Base-by-base conservation (phyloP, 2,113 vertebrate genomes). In the Meles meles region DNA sequence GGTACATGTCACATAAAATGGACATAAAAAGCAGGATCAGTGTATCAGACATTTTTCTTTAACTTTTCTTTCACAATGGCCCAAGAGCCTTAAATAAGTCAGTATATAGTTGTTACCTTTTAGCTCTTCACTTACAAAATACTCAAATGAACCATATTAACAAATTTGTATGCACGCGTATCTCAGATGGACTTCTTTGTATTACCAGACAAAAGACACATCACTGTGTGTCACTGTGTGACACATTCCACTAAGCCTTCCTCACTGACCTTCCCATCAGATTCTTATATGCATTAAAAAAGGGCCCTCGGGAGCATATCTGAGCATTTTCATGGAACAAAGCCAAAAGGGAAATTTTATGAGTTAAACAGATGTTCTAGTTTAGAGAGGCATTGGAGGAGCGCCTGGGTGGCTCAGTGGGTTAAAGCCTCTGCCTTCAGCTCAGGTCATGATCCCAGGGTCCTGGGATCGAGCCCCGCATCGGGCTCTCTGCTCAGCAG, bases 301-400 rank as follows among this genome's bases (percentile, higher is more conserved):
- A 91, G 96, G 94, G n/a, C 0, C 3, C n/a, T 69, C 8, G 6
- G 2, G 90, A 91, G 2, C 81, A 89, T 74, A 21, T 1, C 90
- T 88, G 85, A 63, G 96, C 67, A 49, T 93, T 90, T 93, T 90
- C 42, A 90, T 42, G 67, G 81, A 96, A 96, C 20, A 47, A 88
- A 49, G 79, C 44, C 92, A 76, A 84, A 96, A 42, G 39, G 72
- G 89, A 97, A 88, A 91, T 90, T 89, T 0, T 89, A 20, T 63
- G 21, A 95, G 18, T 95, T 72, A 93, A 97, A 90, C 13, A 96
- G 82, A 96, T 74, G 65, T 69, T 93, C 90, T 59, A 89, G 63
- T 89, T 89, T 91, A 87, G 74, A 97, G 27, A 92, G 79, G 90
- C 93, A 87, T 88, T 82, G 96, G 52, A 72, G n/a, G n/a, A n/a